phyloP scores from a whole-genome alignment of 2,888 invertebrate genomes.

The Chymomyza fuscimana region DNA sequence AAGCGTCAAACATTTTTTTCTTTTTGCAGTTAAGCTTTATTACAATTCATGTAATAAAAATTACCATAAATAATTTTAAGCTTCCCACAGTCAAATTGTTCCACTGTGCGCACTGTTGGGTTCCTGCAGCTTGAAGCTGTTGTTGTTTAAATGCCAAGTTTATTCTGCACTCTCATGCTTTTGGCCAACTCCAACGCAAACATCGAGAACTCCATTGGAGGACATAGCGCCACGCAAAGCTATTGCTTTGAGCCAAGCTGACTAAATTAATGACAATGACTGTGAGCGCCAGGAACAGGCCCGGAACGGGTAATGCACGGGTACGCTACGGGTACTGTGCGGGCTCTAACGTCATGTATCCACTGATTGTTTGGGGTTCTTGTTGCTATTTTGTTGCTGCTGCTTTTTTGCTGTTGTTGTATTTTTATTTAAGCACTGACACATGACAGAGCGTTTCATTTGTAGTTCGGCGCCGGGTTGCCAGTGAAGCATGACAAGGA shows the following conservation, averaged over 20 bases:
- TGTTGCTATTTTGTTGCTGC: constrained; percentile 41
- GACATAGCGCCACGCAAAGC: constrained; percentile 48
- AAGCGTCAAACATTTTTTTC: too few species aligned
- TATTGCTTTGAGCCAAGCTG: constrained; percentile 59
- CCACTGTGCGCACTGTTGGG: neutral
- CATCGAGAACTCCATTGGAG: neutral
- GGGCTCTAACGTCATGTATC: constrained; percentile 50
- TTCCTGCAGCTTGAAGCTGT: neutral
- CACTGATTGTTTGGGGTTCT: constrained; percentile 63
- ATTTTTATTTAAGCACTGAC: constrained; percentile 63
- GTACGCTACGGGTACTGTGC: constrained; percentile 4
- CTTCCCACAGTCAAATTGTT: neutral
- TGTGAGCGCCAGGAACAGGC: constrained; percentile 42
- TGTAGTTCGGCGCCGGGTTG: constrained; percentile 50
- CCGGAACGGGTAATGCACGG: constrained; percentile 11
- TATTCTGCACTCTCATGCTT: constrained; percentile 59
- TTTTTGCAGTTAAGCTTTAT: too few species aligned
- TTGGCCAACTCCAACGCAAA: neutral
- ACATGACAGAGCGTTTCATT: constrained; percentile 74
- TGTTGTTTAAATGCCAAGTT: constrained; percentile 51
- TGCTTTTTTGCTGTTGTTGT: constrained; percentile 16
- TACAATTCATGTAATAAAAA: too few species aligned
- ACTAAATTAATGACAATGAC: constrained; percentile 72
- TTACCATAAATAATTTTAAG: too few species aligned
- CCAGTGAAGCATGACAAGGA: constrained; percentile 59